phyloP scores from a whole-genome alignment of 2,113 vertebrate genomes.

The Paracanthobrama guichenoti region DNA sequence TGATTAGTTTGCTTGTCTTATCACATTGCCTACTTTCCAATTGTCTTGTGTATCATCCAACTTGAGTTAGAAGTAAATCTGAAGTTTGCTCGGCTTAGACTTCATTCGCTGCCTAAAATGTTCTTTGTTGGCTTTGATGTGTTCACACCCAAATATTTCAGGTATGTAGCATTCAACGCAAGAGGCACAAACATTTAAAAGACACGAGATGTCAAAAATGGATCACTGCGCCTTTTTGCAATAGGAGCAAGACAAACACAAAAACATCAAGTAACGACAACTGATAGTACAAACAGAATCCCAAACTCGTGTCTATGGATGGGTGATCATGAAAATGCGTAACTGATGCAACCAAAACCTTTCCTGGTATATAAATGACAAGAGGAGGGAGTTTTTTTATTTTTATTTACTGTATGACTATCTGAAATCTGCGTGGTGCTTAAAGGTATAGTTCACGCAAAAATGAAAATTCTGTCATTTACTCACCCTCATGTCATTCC shows the following conservation, averaged over 20 bases:
- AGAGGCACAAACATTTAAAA: conserved; percentile 19
- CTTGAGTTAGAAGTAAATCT: not conserved
- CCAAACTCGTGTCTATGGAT: not conserved
- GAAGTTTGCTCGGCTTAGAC: not conserved
- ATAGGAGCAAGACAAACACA: not conserved
- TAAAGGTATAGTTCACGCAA: too few species aligned
- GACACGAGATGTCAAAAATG: not conserved
- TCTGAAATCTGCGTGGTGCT: not conserved
- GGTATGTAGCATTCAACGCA: not conserved
- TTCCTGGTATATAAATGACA: not conserved
- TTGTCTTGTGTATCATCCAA: not conserved
- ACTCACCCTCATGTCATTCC: too few species aligned
- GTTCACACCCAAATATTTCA: conserved; percentile 3
- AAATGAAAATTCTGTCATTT: too few species aligned
- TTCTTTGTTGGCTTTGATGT: not conserved
- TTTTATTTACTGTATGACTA: not conserved
- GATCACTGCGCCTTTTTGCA: not conserved
- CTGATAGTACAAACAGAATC: conserved; percentile 8
- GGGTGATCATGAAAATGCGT: conserved; percentile 18
- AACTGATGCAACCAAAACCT: not conserved
- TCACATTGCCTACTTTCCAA: conserved; percentile 20
- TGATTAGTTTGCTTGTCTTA: conserved; percentile 17
- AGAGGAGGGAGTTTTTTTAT: not conserved
- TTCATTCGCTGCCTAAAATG: conserved; percentile 1
- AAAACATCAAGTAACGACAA: conserved; percentile 5